A percentile compares a stretch with the other conserved stretches of the same genome.
These are phyloP conservation scores for Perdita meconis DNA, from an alignment of 2,888 invertebrate genomes.

Conservation along the genomic window DNA sequence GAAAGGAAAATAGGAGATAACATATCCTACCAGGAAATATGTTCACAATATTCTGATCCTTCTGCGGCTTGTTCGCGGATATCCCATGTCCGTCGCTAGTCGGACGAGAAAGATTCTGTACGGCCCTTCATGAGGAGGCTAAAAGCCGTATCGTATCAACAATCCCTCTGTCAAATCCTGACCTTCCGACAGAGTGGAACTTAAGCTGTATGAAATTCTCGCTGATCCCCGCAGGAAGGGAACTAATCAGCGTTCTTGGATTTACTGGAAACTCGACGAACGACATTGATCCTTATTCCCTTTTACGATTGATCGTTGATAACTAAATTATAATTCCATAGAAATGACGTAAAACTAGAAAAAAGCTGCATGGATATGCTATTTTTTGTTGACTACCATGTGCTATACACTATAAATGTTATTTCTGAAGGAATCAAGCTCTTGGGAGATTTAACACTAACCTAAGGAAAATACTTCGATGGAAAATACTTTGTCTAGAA, in stretches of 20 bases:
- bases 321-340: neutral
- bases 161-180: slow-evolving; percentile 58
- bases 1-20: slow-evolving; percentile 40
- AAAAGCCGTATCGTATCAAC: slow-evolving; percentile 75
- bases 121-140: slow-evolving; percentile 78
- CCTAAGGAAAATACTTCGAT: no score
- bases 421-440: no score
- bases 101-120: slow-evolving; percentile 71
- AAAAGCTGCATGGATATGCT: no score
- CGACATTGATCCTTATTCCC: slow-evolving; percentile 34
- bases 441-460: no score
- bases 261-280: slow-evolving; percentile 19
- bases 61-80: slow-evolving; percentile 45
- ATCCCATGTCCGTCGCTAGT: slow-evolving; percentile 21
- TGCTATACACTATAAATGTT: no score
- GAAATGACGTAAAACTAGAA: neutral
- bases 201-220: slow-evolving; percentile 72
- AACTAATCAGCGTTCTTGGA: slow-evolving; percentile 65
- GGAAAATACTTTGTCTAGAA: no score
- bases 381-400: no score
- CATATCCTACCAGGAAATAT: slow-evolving; percentile 65
- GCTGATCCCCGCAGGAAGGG: slow-evolving; percentile 65
- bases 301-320: slow-evolving; percentile 3
- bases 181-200: slow-evolving; percentile 56
- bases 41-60: slow-evolving; percentile 70